Evolutionary conservation across 1,140 invertebrate genomes (phyloP), one percentile per base, ranked within the genome.

Genomic region (Paraescarpia echinospica): DNA sequence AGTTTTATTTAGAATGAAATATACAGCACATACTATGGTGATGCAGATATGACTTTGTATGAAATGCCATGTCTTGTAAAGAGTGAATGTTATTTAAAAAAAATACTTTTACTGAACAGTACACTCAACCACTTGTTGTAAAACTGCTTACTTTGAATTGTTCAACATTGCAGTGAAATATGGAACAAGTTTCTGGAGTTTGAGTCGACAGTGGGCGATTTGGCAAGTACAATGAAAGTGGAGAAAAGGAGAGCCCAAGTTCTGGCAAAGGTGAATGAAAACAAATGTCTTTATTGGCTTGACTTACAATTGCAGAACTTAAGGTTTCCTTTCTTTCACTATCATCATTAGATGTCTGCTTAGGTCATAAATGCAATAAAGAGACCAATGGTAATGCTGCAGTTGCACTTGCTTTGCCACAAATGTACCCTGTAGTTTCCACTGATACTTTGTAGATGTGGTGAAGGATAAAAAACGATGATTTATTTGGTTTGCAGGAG

Each of bases 171-270:
- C 95, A 98, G 98, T 41, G 98, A 99, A 95, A 99, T 99, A 93
- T 99, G 99, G 99, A 99, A 99, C 96, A 97, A 98, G 93, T 99
- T 99, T 96, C 96, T 99, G 59, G 98, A 99, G 95, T 99, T 99
- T 96, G 99, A 99, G 96, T 99, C 98, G 34, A 99, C 99, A 94
- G 99, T 99, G 94, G 99, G 99, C 0, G 99, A 99, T 96, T 96
- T 99, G 89, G 97, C 98, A n/a, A 99, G 98, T 96, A 99, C 99
- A 93, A 97, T 99, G 0, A 99, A 99, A 97, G 99, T 99, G 14
- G 99, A 99, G 96, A 98, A 99, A 95, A 95, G 99, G 92, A 96
- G 99, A 91, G 98, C 98, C 94, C 97, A 98, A 48, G 98, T 99
- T 1, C 97, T 99, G 93, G 98, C 99, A 95, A 98, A 99, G 97